A percentile compares a stretch with the other conserved stretches of the same genome.
Evolutionary conservation across 2,888 invertebrate species (phyloP).

Genomic region (Allygus modestus): DNA sequence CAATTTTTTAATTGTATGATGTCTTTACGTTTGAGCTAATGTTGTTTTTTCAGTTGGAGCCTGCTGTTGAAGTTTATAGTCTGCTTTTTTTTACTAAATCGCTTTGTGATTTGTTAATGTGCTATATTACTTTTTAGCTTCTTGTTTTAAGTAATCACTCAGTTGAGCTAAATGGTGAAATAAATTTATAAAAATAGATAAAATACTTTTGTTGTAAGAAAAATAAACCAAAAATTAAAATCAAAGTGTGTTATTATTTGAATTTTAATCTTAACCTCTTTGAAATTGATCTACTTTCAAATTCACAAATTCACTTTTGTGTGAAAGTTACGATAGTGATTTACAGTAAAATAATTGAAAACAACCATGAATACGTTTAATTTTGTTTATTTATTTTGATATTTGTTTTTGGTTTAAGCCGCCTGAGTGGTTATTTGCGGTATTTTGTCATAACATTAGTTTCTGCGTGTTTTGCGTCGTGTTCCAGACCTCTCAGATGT

Average conservation of each 20-base stretch:
- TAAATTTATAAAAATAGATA: not conserved
- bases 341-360: not conserved
- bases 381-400: not conserved
- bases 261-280: too few relatives aligned
- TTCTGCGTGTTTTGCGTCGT: slow-evolving; percentile 49
- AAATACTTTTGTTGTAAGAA: too few relatives aligned
- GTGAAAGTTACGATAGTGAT: not conserved
- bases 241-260: too few relatives aligned
- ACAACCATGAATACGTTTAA: not conserved
- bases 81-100: not conserved
- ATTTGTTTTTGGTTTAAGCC: too few relatives aligned
- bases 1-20: not conserved
- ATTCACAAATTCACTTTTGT: too few relatives aligned
- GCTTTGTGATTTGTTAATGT: slow-evolving; percentile 10
- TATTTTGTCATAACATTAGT: slow-evolving; percentile 21
- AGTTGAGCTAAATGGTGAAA: not conserved
- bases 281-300: too few relatives aligned
- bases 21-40: not conserved
- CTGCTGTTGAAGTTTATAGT: slow-evolving; percentile 15
- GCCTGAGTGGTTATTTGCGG: slow-evolving; percentile 38
- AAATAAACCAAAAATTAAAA: too few relatives aligned
- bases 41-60: slow-evolving; percentile 30
- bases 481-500: slow-evolving; percentile 14
- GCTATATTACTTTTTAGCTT: not conserved
- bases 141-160: slow-evolving; percentile 28